Percentiles rank a stretch among this genome's conserved stretches.
phyloP scores from a whole-genome alignment of 2,797 vertebrate genomes.

The Chelon auratus region DNA sequence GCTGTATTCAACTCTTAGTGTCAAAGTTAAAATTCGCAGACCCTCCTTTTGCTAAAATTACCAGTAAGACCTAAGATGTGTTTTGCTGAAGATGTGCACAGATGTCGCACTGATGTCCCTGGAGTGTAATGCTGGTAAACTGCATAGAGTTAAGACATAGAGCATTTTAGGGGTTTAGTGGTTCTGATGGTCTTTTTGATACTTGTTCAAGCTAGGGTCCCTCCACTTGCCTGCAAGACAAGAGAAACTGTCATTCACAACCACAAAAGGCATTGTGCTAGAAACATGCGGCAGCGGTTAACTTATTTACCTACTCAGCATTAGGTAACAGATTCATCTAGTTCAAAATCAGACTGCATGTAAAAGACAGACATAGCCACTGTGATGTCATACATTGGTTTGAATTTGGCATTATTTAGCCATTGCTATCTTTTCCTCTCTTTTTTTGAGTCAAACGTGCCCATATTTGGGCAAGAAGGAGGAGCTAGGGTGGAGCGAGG shows the following conservation, averaged over 20 bases:
- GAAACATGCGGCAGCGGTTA: not conserved
- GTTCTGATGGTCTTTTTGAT: slow-evolving; percentile 67
- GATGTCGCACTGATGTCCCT: slow-evolving; percentile 31
- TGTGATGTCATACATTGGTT: no score
- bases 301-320: not conserved
- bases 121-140: slow-evolving; percentile 49
- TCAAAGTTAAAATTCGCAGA: slow-evolving; percentile 11
- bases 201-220: slow-evolving; percentile 87
- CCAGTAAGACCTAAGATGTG: slow-evolving; percentile 7
- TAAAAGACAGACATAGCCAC: no score
- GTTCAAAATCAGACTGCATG: no score
- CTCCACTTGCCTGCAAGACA: slow-evolving; percentile 88
- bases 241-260: slow-evolving; percentile 58
- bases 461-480: no score
- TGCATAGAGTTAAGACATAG: slow-evolving; percentile 72
- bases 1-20: slow-evolving; percentile 24
- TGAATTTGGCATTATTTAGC: no score
- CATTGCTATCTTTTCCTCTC: no score
- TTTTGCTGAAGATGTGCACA: slow-evolving; percentile 11
- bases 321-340: not conserved
- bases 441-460: no score
- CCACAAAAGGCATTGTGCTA: not conserved
- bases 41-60: not conserved
- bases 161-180: slow-evolving; percentile 69
- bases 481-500: no score